Percentiles rank a stretch among this genome's conserved stretches.
These are phyloP conservation scores for Mechanitis mazaeus DNA, from an alignment of 2,888 invertebrate species.

Conservation along the genomic window DNA sequence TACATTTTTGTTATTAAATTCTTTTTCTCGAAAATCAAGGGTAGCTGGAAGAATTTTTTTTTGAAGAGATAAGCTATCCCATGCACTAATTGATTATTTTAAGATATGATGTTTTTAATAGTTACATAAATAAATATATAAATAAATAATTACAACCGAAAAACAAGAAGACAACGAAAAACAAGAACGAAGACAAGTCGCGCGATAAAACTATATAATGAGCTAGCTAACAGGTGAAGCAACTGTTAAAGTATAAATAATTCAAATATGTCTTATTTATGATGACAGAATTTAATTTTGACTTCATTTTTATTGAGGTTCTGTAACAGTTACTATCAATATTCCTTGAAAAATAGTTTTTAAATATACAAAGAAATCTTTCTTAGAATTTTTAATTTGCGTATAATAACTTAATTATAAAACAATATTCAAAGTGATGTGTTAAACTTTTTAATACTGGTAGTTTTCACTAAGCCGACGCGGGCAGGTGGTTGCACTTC, in stretches of 20 bases:
- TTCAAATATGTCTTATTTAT: constrained; percentile 5
- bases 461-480: constrained; percentile 65
- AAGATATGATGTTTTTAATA: no score
- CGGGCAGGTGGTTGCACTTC: constrained; percentile 73
- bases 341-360: background rate
- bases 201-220: constrained; percentile 1
- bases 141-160: no score
- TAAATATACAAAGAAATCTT: no score
- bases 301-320: background rate
- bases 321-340: background rate
- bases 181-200: constrained; percentile 2
- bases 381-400: background rate
- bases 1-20: no score
- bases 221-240: constrained; percentile 6
- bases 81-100: no score
- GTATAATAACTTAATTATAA: background rate
- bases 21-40: no score
- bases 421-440: constrained; percentile 1
- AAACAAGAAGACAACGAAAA: background rate
- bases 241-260: constrained; percentile 7
- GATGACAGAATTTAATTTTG: constrained; percentile 4
- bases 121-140: no score
- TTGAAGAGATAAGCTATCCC: no score
- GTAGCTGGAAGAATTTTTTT: no score
- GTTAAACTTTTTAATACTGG: constrained; percentile 17